phyloP scores from a whole-genome alignment of 1,140 invertebrate genomes.

The Apis laboriosa region DNA sequence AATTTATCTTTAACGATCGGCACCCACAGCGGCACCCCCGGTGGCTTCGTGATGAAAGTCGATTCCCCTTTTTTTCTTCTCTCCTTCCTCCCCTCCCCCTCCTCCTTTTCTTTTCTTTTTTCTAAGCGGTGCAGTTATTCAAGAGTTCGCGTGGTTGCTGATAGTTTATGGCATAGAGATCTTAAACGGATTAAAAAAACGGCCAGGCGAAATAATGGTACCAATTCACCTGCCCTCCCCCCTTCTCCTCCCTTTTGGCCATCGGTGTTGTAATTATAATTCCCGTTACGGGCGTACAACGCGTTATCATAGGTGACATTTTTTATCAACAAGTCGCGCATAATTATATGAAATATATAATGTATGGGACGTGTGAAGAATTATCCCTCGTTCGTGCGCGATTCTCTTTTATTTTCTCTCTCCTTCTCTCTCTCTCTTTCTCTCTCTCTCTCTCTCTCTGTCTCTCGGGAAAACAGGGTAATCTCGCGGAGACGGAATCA shows the following conservation, averaged over 20 bases:
- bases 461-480: too few relatives aligned
- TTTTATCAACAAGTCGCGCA: too few relatives aligned
- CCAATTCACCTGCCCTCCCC: not conserved
- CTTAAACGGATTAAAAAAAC: not conserved
- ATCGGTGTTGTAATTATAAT: not conserved
- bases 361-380: too few relatives aligned
- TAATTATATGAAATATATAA: too few relatives aligned
- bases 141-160: not conserved
- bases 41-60: not conserved
- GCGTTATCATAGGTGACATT: not conserved
- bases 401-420: not conserved
- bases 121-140: not conserved
- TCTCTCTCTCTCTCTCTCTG: too few relatives aligned
- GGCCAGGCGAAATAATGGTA: not conserved
- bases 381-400: not conserved
- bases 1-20: slow-evolving; percentile 10
- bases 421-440: too few relatives aligned
- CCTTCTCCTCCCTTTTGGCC: not conserved
- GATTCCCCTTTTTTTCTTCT: too few relatives aligned
- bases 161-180: not conserved
- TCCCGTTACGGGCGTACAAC: not conserved
- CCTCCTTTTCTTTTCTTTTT: not conserved
- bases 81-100: too few relatives aligned
- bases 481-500: not conserved
- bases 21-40: too few relatives aligned